Base-by-base conservation (phyloP, 2,797 vertebrate species). In the Eleutherodactylus coqui region DNA sequence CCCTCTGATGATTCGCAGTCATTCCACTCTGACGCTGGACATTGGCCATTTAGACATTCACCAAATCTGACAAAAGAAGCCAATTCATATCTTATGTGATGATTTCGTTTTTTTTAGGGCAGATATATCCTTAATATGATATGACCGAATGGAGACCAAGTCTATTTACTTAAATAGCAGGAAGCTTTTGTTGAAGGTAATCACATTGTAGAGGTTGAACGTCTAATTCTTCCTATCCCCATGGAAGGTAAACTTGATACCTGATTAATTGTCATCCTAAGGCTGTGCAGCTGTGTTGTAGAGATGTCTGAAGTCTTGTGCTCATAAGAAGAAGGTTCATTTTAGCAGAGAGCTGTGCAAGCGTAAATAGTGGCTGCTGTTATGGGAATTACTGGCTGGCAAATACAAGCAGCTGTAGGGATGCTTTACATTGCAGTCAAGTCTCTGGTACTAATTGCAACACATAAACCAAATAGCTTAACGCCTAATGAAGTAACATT, bases 201-300 rank as follows among this genome's bases (percentile, higher is more conserved):
- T 5, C 62, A 64, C 29, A 14, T 58, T 70, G 21, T 41, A 43
- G 32, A 34, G 36, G 21, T n/a, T 53, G 29, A 80, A 10, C 7
- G 13, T 53, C 38, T 36, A 38, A 24, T 64, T 34, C 73, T 64
- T 47, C 13, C 73, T 14, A 53, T 69, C 16, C 41, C 19, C 19
- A 21, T 55, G 13, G 27, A 41, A 43, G 7, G 29, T 75, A 41
- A 73, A 27, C 47, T 34, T 34, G 77, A 58, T 78, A 78, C 34
- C 43, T 85, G 76, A 85, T 85, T 51, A 80, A 75, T 85, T 73
- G 53, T 47, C 67, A 5, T 85, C 36, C 72, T 36, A 64, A 80
- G 77, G 77, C 73, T 41, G 24, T 85, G 69, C 84, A 85, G 84
- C 84, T 85, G 84, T 75, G 84, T 85, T 85, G 29, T 72, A 79